phyloP scores from a whole-genome alignment of 2,888 invertebrate species.

The Carpatolechia fugitivella region DNA sequence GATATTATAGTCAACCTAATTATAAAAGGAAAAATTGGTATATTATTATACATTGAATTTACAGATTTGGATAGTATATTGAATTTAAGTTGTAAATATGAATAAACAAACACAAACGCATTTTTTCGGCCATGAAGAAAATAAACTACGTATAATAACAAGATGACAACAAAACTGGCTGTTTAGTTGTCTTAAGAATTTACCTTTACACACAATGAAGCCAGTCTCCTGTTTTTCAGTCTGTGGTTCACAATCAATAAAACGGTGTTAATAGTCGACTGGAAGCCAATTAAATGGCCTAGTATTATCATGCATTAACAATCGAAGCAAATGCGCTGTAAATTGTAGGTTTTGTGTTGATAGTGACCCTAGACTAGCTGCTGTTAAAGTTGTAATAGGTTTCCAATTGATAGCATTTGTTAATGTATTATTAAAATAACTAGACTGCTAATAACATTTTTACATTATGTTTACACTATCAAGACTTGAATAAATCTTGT shows the following conservation, averaged over 20 bases:
- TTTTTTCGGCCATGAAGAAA: too few species aligned
- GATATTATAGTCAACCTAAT: too few species aligned
- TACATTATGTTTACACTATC: too few species aligned
- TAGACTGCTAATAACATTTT: too few species aligned
- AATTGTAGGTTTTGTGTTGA: conserved; percentile 1
- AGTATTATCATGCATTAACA: conserved; percentile 11
- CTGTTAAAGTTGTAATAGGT: background rate
- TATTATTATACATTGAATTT: too few species aligned
- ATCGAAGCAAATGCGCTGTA: conserved; percentile 3
- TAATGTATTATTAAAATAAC: background rate
- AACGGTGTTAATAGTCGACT: conserved; percentile 46
- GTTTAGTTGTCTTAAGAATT: background rate
- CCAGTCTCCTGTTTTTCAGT: background rate
- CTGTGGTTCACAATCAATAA: conserved; percentile 35
- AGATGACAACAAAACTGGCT: too few species aligned
- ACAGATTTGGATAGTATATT: too few species aligned
- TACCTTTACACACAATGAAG: background rate
- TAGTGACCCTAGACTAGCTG: background rate
- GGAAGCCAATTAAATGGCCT: conserved; percentile 7
- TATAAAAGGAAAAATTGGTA: too few species aligned
- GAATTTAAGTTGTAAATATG: too few species aligned
- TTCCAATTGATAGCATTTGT: background rate
- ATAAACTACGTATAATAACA: too few species aligned
- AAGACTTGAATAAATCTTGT: too few species aligned
- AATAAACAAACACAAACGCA: too few species aligned